Evolutionary conservation across 2,888 invertebrate species (phyloP).

Genomic region (Nephrotoma appendiculata): DNA sequence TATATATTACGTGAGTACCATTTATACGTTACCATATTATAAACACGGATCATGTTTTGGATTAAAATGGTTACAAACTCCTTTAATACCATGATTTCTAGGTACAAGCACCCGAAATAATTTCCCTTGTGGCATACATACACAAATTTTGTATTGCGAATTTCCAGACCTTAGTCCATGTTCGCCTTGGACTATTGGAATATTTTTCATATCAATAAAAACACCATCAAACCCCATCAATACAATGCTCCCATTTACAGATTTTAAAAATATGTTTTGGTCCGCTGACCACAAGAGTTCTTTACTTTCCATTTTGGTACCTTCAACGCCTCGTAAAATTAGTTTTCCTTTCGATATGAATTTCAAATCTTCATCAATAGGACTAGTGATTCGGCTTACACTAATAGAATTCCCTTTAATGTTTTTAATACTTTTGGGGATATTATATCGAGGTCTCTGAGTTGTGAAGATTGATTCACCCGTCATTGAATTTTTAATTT

Average conservation of each 20-base stretch:
- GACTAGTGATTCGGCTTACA: slow-evolving; percentile 58
- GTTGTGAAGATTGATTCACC: slow-evolving; percentile 60
- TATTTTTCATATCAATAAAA: slow-evolving; percentile 50
- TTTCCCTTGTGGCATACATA: slow-evolving; percentile 80
- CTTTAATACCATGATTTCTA: slow-evolving; percentile 29
- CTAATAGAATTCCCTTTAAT: slow-evolving; percentile 50
- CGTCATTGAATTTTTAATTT: slow-evolving; percentile 48
- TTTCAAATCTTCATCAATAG: slow-evolving; percentile 48
- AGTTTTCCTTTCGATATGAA: slow-evolving; percentile 50
- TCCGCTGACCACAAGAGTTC: slow-evolving; percentile 62
- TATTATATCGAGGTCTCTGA: slow-evolving; percentile 51
- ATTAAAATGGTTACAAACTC: slow-evolving; percentile 28
- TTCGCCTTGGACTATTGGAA: slow-evolving; percentile 48
- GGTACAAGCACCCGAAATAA: slow-evolving; percentile 64
- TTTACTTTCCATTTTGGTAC: slow-evolving; percentile 55
- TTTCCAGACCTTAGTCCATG: slow-evolving; percentile 30
- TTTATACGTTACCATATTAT: background rate
- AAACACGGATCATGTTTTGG: slow-evolving; percentile 26
- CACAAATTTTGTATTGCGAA: slow-evolving; percentile 72
- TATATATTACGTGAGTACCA: background rate
- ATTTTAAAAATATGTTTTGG: slow-evolving; percentile 61
- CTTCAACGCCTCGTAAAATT: slow-evolving; percentile 66
- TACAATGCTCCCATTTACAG: slow-evolving; percentile 58
- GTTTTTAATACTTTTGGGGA: slow-evolving; percentile 51
- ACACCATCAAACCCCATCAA: slow-evolving; percentile 56